These are phyloP conservation scores for Plectrocnemia conspersa DNA, from an alignment of 1,140 invertebrate genomes.

Conservation along the genomic window DNA sequence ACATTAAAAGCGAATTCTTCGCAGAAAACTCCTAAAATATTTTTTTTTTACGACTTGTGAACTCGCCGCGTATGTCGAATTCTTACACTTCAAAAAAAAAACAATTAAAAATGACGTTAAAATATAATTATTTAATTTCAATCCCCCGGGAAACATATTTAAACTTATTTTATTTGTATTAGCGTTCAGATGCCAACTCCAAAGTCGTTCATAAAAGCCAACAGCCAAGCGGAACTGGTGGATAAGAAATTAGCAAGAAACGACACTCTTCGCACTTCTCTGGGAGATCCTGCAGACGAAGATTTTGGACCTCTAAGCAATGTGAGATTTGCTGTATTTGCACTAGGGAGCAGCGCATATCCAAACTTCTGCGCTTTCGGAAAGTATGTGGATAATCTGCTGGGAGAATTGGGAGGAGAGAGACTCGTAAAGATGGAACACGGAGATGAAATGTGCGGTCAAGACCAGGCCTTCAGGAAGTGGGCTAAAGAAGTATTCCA, in stretches of 20 bases:
- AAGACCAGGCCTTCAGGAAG: conserved; percentile 88
- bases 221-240: conserved; percentile 73
- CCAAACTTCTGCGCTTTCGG: conserved; percentile 96
- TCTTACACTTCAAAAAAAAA: no score
- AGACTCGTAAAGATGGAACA: conserved; percentile 72
- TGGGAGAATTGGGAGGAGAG: conserved; percentile 86
- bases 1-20: conserved; percentile 11
- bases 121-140: no score
- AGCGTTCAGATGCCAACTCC: conserved; percentile 64
- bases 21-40: background rate
- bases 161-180: conserved; percentile 13
- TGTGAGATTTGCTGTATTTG: conserved; percentile 93
- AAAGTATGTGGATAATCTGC: conserved; percentile 85
- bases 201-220: conserved; percentile 87
- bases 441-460: conserved; percentile 93
- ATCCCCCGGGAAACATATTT: no score
- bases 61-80: no score
- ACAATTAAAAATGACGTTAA: no score
- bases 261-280: conserved; percentile 42
- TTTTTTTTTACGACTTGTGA: conserved; percentile 34
- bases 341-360: conserved; percentile 91
- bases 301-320: conserved; percentile 84
- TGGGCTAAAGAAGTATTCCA: conserved; percentile 90
- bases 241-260: conserved; percentile 40
- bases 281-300: conserved; percentile 69